Conservation (phyloP, 2,113 vertebrate species). For the Nerophis lumbriciformis region DNA sequence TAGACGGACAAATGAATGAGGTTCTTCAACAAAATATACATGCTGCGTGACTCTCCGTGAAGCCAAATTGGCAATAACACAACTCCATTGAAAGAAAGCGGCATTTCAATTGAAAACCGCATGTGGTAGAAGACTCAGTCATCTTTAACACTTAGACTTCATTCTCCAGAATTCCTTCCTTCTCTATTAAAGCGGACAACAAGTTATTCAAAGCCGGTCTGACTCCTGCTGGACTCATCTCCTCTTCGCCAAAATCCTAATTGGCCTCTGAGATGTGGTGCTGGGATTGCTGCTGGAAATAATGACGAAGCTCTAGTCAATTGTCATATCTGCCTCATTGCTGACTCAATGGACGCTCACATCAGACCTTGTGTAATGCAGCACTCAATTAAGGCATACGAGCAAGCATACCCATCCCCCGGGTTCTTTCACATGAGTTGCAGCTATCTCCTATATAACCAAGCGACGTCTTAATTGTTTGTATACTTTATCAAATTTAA, state of each 20-base stretch:
- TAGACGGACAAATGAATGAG: not conserved
- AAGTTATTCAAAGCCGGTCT: slow-evolving; percentile 50
- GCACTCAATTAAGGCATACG: slow-evolving; percentile 52
- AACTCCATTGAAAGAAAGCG: slow-evolving; percentile 20
- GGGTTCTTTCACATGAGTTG: slow-evolving; percentile 34
- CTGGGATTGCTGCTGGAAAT: slow-evolving; percentile 62
- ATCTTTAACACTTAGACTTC: slow-evolving; percentile 29
- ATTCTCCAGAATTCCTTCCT: slow-evolving; percentile 38
- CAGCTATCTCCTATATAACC: slow-evolving; percentile 9
- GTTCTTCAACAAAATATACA: slow-evolving; percentile 1
- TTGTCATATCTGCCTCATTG: slow-evolving; percentile 59
- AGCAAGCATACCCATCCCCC: slow-evolving; percentile 21
- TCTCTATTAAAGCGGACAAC: slow-evolving; percentile 51
- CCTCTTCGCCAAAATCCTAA: slow-evolving; percentile 41
- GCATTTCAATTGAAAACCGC: slow-evolving; percentile 22
- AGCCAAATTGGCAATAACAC: slow-evolving; percentile 13
- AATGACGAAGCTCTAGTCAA: slow-evolving; percentile 52
- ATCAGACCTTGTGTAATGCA: slow-evolving; percentile 57
- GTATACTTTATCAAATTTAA: slow-evolving; percentile 8
- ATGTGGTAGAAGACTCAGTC: slow-evolving; percentile 30
- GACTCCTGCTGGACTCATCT: slow-evolving; percentile 51
- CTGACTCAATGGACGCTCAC: slow-evolving; percentile 44
- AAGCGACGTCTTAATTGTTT: slow-evolving; percentile 11
- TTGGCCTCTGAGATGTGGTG: slow-evolving; percentile 56
- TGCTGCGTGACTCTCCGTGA: slow-evolving; percentile 1